These are phyloP conservation scores for Asobara japonica DNA, from an alignment of 1,140 invertebrate genomes.

Conservation along the genomic window DNA sequence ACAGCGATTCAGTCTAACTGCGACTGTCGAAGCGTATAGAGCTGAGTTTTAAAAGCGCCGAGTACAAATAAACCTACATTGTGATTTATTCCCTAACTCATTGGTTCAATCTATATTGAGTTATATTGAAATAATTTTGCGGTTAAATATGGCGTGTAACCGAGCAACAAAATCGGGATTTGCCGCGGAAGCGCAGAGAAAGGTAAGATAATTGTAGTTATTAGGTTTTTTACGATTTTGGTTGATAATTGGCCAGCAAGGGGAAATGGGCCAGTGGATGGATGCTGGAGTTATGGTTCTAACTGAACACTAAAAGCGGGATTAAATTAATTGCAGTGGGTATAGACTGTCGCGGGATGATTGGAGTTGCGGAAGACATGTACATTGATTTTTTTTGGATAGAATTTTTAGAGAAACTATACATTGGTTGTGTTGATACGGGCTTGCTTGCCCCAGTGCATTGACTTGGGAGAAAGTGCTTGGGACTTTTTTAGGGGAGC, in stretches of 20 bases:
- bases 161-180: conserved; percentile 93
- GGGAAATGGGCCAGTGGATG: too few relatives aligned
- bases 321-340: too few relatives aligned
- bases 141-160: conserved; percentile 79
- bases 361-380: too few relatives aligned
- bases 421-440: too few relatives aligned
- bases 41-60: background rate
- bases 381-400: too few relatives aligned
- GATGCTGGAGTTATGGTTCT: too few relatives aligned
- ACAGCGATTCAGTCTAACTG: conserved; percentile 47
- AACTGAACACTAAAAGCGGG: too few relatives aligned
- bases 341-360: too few relatives aligned
- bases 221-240: background rate
- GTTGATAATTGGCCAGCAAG: too few relatives aligned
- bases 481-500: background rate
- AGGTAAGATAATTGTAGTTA: conserved; percentile 71
- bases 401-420: too few relatives aligned
- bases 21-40: conserved; percentile 42
- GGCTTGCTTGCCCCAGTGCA: too few relatives aligned
- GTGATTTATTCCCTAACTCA: background rate
- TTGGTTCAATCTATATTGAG: background rate
- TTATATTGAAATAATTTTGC: background rate
- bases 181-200: conserved; percentile 91
- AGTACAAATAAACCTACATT: background rate
- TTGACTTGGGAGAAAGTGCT: background rate